phyloP scores from a whole-genome alignment of 2,797 vertebrate species.

The Triplophysa bombifrons region DNA sequence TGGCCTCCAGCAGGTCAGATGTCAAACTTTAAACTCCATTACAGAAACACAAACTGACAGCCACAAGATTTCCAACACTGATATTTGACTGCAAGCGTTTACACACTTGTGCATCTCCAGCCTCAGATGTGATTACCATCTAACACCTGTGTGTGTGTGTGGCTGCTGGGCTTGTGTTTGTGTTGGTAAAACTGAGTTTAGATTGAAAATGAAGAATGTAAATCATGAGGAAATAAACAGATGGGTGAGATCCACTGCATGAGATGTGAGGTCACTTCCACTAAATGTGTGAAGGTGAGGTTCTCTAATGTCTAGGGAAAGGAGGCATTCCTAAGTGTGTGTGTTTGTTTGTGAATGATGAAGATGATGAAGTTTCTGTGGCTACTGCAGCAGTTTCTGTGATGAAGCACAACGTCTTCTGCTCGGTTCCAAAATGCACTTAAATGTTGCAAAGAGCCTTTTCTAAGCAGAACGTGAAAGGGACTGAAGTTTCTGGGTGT shows the following conservation, averaged over 20 bases:
- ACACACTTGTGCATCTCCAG: slow-evolving; percentile 13
- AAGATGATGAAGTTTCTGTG: neutral
- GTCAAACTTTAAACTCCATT: slow-evolving; percentile 40
- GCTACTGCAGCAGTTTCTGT: neutral
- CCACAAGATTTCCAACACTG: slow-evolving; percentile 33
- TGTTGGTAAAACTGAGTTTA: neutral
- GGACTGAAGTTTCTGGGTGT: neutral
- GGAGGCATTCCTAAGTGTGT: neutral
- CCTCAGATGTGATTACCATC: slow-evolving; percentile 22
- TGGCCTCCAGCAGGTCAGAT: slow-evolving; percentile 42
- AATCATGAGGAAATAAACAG: no score
- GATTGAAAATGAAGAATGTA: no score
- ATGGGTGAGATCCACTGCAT: no score
- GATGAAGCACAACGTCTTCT: neutral
- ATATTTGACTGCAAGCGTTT: slow-evolving; percentile 24
- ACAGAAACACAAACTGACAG: slow-evolving; percentile 38
- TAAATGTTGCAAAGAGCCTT: neutral
- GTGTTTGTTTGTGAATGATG: neutral
- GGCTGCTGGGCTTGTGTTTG: neutral
- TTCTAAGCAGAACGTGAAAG: neutral
- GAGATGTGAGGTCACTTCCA: no score
- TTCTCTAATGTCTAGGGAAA: neutral
- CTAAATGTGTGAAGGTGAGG: neutral
- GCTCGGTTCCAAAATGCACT: neutral
- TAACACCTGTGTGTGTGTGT: neutral